Conservation (phyloP, 92 coral and sea anemone species). For the Siderastrea siderea region DNA sequence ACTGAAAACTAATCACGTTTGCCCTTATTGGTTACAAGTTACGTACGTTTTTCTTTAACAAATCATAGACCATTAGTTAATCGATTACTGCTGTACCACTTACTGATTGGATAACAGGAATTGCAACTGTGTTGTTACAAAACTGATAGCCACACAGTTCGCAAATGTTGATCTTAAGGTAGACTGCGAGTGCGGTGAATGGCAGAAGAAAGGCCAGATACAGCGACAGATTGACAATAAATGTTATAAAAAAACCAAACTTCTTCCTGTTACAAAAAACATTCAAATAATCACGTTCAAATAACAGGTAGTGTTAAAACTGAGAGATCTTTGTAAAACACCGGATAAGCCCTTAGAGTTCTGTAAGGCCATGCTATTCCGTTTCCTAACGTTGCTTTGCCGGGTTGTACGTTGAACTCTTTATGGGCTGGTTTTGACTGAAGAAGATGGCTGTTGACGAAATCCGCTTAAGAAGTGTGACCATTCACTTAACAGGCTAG, state of each 20-base stretch:
- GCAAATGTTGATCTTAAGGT: conserved; percentile 68
- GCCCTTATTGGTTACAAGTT: too few species aligned
- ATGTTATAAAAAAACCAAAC: conserved; percentile 91
- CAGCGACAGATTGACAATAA: conserved; percentile 70
- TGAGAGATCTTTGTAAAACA: not conserved
- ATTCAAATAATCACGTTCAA: not conserved
- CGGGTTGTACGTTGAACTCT: too few species aligned
- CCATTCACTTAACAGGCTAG: too few species aligned
- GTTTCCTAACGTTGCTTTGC: too few species aligned
- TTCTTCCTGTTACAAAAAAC: conserved; percentile 68
- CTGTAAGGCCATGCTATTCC: not conserved
- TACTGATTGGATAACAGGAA: not conserved
- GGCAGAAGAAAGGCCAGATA: conserved; percentile 85
- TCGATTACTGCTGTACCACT: not conserved
- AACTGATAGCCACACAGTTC: conserved; percentile 61
- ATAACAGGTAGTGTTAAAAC: not conserved
- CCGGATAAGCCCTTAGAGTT: not conserved
- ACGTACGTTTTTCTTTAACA: too few species aligned
- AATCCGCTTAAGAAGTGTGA: too few species aligned
- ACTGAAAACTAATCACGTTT: too few species aligned
- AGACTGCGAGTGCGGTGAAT: conserved; percentile 76
- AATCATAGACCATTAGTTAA: not conserved
- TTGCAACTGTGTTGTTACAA: not conserved
- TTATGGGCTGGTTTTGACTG: too few species aligned
- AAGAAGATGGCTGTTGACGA: too few species aligned